phyloP scores from a whole-genome alignment of 2,113 vertebrate species.

The Neodon shergylaensis region DNA sequence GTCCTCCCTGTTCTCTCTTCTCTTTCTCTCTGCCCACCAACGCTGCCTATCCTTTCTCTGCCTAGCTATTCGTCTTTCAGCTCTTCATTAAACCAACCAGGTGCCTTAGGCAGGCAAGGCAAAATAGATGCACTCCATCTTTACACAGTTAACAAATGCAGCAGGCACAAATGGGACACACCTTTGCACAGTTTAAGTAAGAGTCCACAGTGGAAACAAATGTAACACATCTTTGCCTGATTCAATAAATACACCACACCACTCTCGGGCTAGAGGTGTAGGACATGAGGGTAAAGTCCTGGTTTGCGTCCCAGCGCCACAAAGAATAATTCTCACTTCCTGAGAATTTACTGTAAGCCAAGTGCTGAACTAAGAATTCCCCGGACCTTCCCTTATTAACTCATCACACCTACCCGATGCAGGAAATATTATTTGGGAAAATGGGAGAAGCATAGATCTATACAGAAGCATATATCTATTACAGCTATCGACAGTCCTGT shows the following conservation, averaged over 20 bases:
- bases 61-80: neutral
- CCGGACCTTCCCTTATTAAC: neutral
- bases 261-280: neutral
- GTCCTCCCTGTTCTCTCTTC: neutral
- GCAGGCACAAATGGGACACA: neutral
- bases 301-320: neutral
- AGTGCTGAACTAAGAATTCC: neutral
- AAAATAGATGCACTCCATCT: fast-evolving
- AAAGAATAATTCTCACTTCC: neutral
- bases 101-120: neutral
- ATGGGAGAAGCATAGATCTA: neutral
- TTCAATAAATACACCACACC: no score
- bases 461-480: neutral
- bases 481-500: neutral
- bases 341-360: neutral
- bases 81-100: neutral
- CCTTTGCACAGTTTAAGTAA: neutral
- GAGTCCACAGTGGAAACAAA: neutral
- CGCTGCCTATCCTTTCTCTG: neutral
- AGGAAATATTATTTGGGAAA: neutral
- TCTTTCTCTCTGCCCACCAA: neutral
- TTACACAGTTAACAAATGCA: neutral
- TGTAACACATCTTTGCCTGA: neutral
- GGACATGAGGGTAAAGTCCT: neutral
- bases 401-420: neutral